phyloP scores from a whole-genome alignment of 2,797 vertebrate species.

The Notolabrus celidotus region DNA sequence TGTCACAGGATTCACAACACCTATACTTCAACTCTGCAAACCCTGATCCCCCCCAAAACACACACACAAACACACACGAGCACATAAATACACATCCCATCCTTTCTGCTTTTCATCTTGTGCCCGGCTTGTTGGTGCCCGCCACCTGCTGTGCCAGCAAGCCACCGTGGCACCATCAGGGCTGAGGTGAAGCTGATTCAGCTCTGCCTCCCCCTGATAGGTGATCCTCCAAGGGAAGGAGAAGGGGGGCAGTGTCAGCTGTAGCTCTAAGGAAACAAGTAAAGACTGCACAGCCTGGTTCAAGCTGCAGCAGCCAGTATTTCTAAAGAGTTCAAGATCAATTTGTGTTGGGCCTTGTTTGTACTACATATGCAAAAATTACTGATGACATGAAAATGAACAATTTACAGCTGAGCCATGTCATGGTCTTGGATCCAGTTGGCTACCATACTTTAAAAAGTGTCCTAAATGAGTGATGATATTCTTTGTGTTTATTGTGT shows the following conservation, averaged over 20 bases:
- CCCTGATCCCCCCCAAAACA: slow-evolving; percentile 22
- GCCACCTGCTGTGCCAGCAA: slow-evolving; percentile 58
- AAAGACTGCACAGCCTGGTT: slow-evolving; percentile 13
- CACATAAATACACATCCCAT: slow-evolving; percentile 53
- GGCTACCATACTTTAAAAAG: too few species aligned
- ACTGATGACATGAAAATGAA: neutral
- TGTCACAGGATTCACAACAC: slow-evolving; percentile 53
- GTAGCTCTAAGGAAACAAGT: slow-evolving; percentile 31
- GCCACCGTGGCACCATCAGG: slow-evolving; percentile 54
- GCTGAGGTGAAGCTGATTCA: slow-evolving; percentile 71
- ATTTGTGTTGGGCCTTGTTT: neutral
- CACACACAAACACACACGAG: neutral
- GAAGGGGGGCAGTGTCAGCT: slow-evolving; percentile 31
- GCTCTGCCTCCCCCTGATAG: slow-evolving; percentile 49
- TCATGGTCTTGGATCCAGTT: too few species aligned
- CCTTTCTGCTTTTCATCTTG: slow-evolving; percentile 66
- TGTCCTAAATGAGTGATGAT: too few species aligned
- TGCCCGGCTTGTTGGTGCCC: slow-evolving; percentile 61
- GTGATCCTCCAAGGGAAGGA: slow-evolving; percentile 44
- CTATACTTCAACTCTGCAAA: slow-evolving; percentile 42
- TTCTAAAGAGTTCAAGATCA: neutral
- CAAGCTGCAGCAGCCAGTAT: slow-evolving; percentile 8
- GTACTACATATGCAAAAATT: neutral
- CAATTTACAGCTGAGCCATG: neutral
- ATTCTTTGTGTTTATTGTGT: too few species aligned